These are phyloP conservation scores for Dendrolimus punctatus DNA, from an alignment of 1,140 invertebrate species.

Conservation along the genomic window DNA sequence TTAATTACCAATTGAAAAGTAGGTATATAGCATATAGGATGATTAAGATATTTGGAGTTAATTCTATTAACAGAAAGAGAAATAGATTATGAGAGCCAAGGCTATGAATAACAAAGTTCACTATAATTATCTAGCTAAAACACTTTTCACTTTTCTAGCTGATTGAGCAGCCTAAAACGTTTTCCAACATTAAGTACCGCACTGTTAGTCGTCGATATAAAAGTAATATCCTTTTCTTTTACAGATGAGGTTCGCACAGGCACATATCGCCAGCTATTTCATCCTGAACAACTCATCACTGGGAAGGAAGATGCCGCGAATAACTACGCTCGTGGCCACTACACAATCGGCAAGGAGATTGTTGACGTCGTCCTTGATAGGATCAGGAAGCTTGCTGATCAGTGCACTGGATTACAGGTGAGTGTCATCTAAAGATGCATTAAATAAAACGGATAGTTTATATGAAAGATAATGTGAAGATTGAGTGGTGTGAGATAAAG, in stretches of 20 bases:
- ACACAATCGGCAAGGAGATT: constrained; percentile 91
- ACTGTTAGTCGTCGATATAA: not conserved
- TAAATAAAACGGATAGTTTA: too few relatives aligned
- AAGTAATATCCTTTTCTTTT: not conserved
- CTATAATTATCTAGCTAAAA: too few relatives aligned
- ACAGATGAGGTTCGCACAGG: constrained; percentile 84
- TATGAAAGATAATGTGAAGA: too few relatives aligned
- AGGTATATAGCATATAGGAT: too few relatives aligned
- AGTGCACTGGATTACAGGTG: constrained; percentile 85
- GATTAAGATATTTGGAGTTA: too few relatives aligned
- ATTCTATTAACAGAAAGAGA: too few relatives aligned
- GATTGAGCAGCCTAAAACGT: too few relatives aligned
- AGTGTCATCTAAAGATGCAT: constrained; percentile 5
- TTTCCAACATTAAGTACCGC: not conserved
- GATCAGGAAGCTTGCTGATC: constrained; percentile 81
- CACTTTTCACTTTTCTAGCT: too few relatives aligned
- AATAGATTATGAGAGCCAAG: too few relatives aligned
- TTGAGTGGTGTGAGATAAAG: too few relatives aligned
- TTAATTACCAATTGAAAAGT: too few relatives aligned
- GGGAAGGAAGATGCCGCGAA: constrained; percentile 91
- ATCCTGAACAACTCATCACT: constrained; percentile 87
- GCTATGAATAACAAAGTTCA: too few relatives aligned
- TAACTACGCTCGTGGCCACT: constrained; percentile 89
- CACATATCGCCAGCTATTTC: constrained; percentile 87
- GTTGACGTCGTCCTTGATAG: constrained; percentile 86